Base-by-base conservation (phyloP, 2,113 vertebrate genomes). In the Percopsis transmontana region DNA sequence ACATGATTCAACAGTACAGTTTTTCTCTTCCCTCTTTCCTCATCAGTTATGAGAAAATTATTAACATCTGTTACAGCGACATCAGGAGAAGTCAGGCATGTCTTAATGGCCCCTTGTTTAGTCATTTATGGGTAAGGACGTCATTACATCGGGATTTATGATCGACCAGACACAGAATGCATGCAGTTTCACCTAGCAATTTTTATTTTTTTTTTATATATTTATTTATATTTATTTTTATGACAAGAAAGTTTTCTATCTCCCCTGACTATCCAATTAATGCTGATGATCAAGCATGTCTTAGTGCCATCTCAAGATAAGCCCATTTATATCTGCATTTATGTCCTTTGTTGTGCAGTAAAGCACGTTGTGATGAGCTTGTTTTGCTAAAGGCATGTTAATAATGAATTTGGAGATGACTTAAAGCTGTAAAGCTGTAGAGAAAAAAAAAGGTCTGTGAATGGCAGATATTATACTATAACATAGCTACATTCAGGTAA, bases 61-160 rank as follows among this genome's bases (percentile, higher is more conserved):
- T 91, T 90, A 90, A 89, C 87, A 91, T 90, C 87, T 91, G 85
- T 87, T 89, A 69, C 74, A 76, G 80, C 85, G 86, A 88, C 87
- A 88, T 90, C 88, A 87, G 86, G 86, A 88, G 87, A 89, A 90
- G 88, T 91, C 90, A 90, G 82, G 87, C 89, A 59, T 89, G 87
- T 77, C 81, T 84, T 91, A 91, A 89, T 90, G 88, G 88, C 81
- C 86, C 82, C 88, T 91, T 88, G 80, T 90, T 85, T 90, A 90
- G 90, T 90, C 89, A 90, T 89, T 90, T 91, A 89, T 90, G 88
- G 88, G 84, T 86, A 91, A 87, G 83, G 81, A 84, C 87, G 87
- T 91, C 86, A 90, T 89, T 91, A 90, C 84, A 83, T 58, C 76
- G 69, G 79, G 86, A 90, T 89, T 88, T 89, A 90, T 74, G 82